Evolutionary conservation across 2,888 invertebrate species (phyloP).

Genomic region (Tineola bisselliella): DNA sequence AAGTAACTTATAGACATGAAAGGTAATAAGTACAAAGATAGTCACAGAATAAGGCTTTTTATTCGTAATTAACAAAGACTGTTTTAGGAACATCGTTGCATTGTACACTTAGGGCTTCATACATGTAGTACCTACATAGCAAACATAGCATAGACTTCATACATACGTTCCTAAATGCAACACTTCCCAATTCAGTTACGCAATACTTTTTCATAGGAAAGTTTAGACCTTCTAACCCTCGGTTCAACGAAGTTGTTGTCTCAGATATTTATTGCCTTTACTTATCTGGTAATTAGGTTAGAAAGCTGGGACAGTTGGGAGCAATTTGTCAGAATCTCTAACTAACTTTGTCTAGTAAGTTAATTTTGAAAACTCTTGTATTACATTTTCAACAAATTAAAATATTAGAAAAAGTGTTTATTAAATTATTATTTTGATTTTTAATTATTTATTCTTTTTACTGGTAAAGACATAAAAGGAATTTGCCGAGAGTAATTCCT

Average conservation of each 20-base stretch:
- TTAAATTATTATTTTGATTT: too few species aligned
- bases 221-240: neutral
- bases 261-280: constrained; percentile 40
- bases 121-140: too few species aligned
- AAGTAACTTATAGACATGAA: too few species aligned
- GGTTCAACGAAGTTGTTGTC: constrained; percentile 12
- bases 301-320: constrained; percentile 38
- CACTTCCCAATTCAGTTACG: neutral
- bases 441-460: too few species aligned
- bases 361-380: neutral
- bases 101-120: too few species aligned
- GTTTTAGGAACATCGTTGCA: too few species aligned
- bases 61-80: too few species aligned
- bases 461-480: too few species aligned
- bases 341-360: constrained; percentile 5
- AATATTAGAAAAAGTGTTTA: neutral
- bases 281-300: constrained; percentile 53
- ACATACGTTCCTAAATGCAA: neutral
- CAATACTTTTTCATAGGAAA: neutral
- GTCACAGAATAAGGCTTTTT: too few species aligned
- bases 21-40: too few species aligned
- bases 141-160: too few species aligned
- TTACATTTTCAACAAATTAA: neutral
- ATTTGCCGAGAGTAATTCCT: too few species aligned
- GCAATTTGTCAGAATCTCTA: constrained; percentile 41